Evolutionary conservation across 2,888 invertebrate genomes (phyloP).

Genomic region (Lysandra bellargus): DNA sequence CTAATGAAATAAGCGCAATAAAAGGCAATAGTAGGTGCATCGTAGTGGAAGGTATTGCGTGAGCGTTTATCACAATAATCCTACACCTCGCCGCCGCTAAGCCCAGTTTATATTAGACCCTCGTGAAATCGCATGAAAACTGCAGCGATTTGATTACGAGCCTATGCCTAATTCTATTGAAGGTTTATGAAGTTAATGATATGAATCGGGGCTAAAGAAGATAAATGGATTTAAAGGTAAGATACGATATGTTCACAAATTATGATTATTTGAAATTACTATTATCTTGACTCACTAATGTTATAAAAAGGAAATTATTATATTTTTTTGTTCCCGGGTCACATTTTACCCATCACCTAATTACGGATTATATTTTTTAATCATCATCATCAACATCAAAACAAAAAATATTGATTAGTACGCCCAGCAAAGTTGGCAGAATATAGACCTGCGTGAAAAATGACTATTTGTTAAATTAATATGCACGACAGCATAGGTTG

Average conservation of each 20-base stretch:
- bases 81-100: constrained; percentile 32
- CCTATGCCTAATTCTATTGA: background rate
- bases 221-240: too few relatives aligned
- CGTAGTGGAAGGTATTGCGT: constrained; percentile 33
- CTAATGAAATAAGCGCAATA: constrained; percentile 31
- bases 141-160: constrained; percentile 2
- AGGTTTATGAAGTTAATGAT: background rate
- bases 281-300: too few relatives aligned
- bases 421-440: background rate
- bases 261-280: too few relatives aligned
- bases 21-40: constrained; percentile 30
- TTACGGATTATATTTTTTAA: too few relatives aligned
- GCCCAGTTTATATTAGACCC: constrained; percentile 32
- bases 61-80: constrained; percentile 34
- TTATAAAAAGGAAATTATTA: too few relatives aligned
- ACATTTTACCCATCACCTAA: too few relatives aligned
- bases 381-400: background rate
- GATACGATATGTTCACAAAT: too few relatives aligned
- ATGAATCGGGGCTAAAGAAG: too few relatives aligned
- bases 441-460: background rate
- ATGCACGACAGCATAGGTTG: background rate
- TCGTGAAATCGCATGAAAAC: constrained; percentile 29
- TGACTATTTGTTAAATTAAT: background rate
- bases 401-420: too few relatives aligned
- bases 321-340: too few relatives aligned